Evolutionary conservation across 2,113 vertebrate genomes (phyloP).

Genomic region (Genyomyrus donnyi): DNA sequence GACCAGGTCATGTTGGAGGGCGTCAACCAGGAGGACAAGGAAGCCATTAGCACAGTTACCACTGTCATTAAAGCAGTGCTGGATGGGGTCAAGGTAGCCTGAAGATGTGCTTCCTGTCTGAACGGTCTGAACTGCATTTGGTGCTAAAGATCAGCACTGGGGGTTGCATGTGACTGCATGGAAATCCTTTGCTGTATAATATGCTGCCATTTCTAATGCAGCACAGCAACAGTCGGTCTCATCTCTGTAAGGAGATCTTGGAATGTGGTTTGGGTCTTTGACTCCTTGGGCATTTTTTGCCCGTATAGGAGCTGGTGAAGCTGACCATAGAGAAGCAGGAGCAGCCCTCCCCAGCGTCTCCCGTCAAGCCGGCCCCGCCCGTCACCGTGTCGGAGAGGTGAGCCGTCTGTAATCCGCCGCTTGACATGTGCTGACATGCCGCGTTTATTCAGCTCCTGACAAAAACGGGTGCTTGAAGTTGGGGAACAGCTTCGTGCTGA

Average conservation of each 20-base stretch:
- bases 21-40: constrained; percentile 88
- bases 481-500: background rate
- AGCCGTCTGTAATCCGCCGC: constrained; percentile 15
- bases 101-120: background rate
- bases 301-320: constrained; percentile 82
- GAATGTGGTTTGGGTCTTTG: background rate
- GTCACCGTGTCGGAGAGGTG: constrained; percentile 74
- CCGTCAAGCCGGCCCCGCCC: constrained; percentile 76
- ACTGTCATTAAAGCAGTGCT: constrained; percentile 93
- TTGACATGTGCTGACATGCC: background rate
- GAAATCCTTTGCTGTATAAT: background rate
- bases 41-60: constrained; percentile 81
- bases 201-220: background rate
- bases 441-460: background rate
- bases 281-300: constrained; percentile 17
- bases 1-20: constrained; percentile 97
- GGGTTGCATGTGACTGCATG: background rate
- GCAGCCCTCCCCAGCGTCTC: constrained; percentile 84
- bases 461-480: background rate
- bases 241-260: background rate
- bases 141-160: too few relatives aligned
- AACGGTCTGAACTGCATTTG: too few relatives aligned
- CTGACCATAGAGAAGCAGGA: constrained; percentile 94
- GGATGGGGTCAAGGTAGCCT: constrained; percentile 88
- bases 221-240: background rate